A percentile compares a stretch with the other conserved stretches of the same genome.
These are phyloP conservation scores for Cossypha niveicapilla DNA, from an alignment of 2,797 vertebrate species.

Conservation along the genomic window DNA sequence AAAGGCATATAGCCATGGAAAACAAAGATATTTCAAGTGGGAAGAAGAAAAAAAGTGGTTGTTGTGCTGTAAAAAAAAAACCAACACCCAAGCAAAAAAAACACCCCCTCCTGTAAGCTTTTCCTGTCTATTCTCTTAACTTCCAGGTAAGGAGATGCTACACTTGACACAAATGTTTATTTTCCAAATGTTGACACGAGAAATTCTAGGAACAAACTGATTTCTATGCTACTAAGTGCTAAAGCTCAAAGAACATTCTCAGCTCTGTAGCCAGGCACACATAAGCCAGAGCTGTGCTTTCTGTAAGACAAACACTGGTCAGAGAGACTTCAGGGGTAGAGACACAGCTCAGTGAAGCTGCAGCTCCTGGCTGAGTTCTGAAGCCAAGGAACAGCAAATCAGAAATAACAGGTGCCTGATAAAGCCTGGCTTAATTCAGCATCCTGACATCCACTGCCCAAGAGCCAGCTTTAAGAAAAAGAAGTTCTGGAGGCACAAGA, in stretches of 20 bases:
- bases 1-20: not conserved
- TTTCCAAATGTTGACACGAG: not conserved
- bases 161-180: not conserved
- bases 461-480: not conserved
- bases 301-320: not conserved
- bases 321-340: not conserved
- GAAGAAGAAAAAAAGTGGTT: not conserved
- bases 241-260: not conserved
- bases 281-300: not conserved
- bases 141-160: not conserved
- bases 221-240: not conserved
- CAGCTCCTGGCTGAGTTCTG: not conserved
- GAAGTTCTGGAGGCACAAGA: not conserved
- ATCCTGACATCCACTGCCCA: not conserved
- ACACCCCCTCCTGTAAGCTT: not conserved
- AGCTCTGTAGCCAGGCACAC: not conserved
- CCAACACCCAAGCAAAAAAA: not conserved
- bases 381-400: not conserved
- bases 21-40: not conserved
- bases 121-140: not conserved
- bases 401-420: not conserved
- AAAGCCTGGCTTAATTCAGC: not conserved
- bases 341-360: not conserved
- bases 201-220: not conserved
- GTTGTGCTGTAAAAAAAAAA: not conserved